Evolutionary conservation across 2,888 invertebrate genomes (phyloP).

Genomic region (Philonicus albiceps): DNA sequence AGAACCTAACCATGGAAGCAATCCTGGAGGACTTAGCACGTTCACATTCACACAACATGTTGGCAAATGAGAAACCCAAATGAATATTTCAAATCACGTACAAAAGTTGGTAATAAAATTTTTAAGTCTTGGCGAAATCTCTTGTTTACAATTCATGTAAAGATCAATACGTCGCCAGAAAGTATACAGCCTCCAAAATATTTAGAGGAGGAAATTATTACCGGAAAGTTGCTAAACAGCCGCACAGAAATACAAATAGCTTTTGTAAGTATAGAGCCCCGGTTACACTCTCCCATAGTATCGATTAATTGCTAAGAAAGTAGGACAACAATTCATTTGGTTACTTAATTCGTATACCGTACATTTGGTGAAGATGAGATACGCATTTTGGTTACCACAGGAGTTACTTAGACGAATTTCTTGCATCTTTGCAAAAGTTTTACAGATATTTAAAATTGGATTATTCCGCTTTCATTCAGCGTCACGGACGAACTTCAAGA

Average conservation of each 20-base stretch:
- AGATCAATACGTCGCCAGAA: neutral
- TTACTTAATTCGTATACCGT: neutral
- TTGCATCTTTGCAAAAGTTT: neutral
- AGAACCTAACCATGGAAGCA: neutral
- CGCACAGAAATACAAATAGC: neutral
- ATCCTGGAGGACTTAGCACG: conserved; percentile 18
- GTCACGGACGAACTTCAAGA: neutral
- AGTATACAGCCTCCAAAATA: neutral
- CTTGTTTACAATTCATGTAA: conserved; percentile 23
- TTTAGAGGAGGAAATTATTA: conserved; percentile 3
- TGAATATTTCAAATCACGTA: conserved; percentile 35
- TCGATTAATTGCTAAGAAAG: neutral
- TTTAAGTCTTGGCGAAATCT: conserved; percentile 15
- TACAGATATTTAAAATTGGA: neutral
- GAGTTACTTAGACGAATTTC: neutral
- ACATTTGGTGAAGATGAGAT: neutral
- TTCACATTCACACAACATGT: neutral
- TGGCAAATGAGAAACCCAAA: conserved; percentile 20
- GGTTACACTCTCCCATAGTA: neutral
- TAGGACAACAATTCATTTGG: neutral
- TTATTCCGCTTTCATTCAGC: neutral
- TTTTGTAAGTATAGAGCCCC: neutral
- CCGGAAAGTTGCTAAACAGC: conserved; percentile 10
- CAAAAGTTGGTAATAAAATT: conserved; percentile 26
- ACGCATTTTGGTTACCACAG: neutral